Base-by-base conservation (phyloP, 2,797 vertebrate genomes). In the Sarcoramphus papa region DNA sequence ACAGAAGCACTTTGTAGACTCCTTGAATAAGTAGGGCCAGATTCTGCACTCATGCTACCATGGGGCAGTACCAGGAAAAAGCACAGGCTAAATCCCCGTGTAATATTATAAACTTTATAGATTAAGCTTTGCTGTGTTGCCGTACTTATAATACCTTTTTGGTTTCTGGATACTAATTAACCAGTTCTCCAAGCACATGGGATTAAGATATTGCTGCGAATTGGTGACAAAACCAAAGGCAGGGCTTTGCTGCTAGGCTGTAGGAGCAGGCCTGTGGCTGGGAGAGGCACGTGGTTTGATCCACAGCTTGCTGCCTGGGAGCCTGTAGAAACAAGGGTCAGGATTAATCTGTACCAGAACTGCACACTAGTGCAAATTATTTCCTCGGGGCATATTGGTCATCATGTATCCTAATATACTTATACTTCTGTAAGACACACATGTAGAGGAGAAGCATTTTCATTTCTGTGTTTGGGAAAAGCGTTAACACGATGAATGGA, bases 401-500 rank as follows among this genome's bases (percentile, higher is more conserved):
- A 43, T 76, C 27, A 8, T 10, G 33, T 45, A 33, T 57, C 17
- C 51, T 77, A 74, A 77, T 67, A 41, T 7, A 12, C 28, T n/a
- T 28, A 40, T 2, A n/a, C 9, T 40, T 33, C 24, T 63, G 5
- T 31, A 54, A 80, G 50, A 24, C 2, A 20, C 12, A 30, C 19
- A 23, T 14, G 7, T 7, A 59, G 21, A 70, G 8, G 15, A 84
- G 41, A 82, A 82, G 43, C 3, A 9, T 62, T n/a, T 72, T 54
- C 1, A 23, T 51, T 65, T 91, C 41, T 85, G 14, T 10, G 23
- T 54, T 79, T 18, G 8, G 12, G 16, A n/a, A 25, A 78, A 76
- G 7, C 0, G 0, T 63, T 85, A 88, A 33, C 20, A n/a, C 0
- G 1, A 45, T 24, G 37, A 85, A 91, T 7, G 5, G 40, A 47